A percentile compares a stretch with the other conserved stretches of the same genome.
Evolutionary conservation across 2,888 invertebrate genomes (phyloP).

Genomic region (Hemistola chrysoprasaria): DNA sequence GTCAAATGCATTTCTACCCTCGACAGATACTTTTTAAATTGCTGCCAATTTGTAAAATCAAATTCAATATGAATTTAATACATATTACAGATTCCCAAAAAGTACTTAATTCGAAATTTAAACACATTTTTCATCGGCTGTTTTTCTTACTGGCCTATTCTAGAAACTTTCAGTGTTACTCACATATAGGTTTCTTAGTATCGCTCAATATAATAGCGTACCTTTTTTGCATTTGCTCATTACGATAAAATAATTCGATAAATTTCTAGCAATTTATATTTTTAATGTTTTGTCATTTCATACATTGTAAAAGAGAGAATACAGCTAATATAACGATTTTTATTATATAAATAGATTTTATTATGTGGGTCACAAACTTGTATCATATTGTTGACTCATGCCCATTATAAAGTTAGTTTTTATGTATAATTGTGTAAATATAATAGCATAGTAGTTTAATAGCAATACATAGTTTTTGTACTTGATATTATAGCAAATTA

Average conservation of each 20-base stretch:
- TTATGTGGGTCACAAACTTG: slow-evolving; percentile 26
- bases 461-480: slow-evolving; percentile 61
- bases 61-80: no score
- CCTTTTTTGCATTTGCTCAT: slow-evolving; percentile 67
- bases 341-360: slow-evolving; percentile 30
- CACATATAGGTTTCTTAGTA: not conserved
- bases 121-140: no score
- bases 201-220: slow-evolving; percentile 55
- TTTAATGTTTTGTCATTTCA: slow-evolving; percentile 26
- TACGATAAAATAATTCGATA: slow-evolving; percentile 28
- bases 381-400: slow-evolving; percentile 27
- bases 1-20: no score
- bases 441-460: slow-evolving; percentile 30
- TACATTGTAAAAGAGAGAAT: slow-evolving; percentile 42
- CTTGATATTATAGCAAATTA: slow-evolving; percentile 49
- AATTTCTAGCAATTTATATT: slow-evolving; percentile 34
- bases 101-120: no score
- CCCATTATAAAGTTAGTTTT: slow-evolving; percentile 39
- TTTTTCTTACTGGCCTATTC: no score
- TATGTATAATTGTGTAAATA: slow-evolving; percentile 70
- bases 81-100: no score
- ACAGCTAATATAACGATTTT: slow-evolving; percentile 29
- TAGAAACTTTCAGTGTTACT: no score
- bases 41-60: no score
- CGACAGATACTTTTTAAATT: no score